A percentile compares a stretch with the other conserved stretches of the same genome.
Conservation (phyloP, 2,888 invertebrate species). For the Bugulina stolonifera region DNA sequence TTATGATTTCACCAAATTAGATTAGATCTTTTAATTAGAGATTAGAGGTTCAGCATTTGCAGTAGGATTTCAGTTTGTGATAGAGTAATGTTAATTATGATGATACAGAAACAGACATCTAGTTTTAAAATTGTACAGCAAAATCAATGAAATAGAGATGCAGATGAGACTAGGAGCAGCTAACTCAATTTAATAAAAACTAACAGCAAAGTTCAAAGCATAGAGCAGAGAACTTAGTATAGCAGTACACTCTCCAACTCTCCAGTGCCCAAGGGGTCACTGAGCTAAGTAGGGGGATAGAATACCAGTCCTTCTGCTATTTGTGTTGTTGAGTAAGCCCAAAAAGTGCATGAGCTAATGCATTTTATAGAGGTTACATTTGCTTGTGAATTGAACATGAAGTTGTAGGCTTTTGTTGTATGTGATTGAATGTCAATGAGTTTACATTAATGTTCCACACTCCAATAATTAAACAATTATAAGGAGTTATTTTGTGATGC, state of each 20-base stretch:
- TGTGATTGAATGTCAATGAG: slow-evolving; percentile 21
- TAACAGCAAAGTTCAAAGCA: slow-evolving; percentile 11
- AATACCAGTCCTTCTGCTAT: too few species aligned
- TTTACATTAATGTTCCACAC: slow-evolving; percentile 25
- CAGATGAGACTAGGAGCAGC: not conserved
- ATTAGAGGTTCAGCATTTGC: slow-evolving; percentile 20
- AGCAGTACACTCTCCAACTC: too few species aligned
- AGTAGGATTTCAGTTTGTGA: slow-evolving; percentile 14
- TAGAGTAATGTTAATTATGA: slow-evolving; percentile 19
- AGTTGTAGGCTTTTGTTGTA: slow-evolving; percentile 12
- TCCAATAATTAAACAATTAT: slow-evolving; percentile 25
- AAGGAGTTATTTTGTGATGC: slow-evolving; percentile 12
- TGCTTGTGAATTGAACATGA: not conserved
- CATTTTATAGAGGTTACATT: too few species aligned
- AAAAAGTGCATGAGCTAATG: too few species aligned
- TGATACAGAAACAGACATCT: slow-evolving; percentile 4
- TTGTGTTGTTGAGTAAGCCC: too few species aligned
- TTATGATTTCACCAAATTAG: slow-evolving; percentile 26
- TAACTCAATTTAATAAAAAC: slow-evolving; percentile 24
- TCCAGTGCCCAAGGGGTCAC: too few species aligned
- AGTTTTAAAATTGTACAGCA: not conserved
- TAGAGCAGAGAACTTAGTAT: not conserved
- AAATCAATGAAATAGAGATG: slow-evolving; percentile 16
- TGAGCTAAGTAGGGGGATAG: too few species aligned
- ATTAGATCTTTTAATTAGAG: slow-evolving; percentile 26